A percentile compares a stretch with the other conserved stretches of the same genome.
Evolutionary conservation across 2,888 invertebrate species (phyloP).

Genomic region (Lottia gigantea): DNA sequence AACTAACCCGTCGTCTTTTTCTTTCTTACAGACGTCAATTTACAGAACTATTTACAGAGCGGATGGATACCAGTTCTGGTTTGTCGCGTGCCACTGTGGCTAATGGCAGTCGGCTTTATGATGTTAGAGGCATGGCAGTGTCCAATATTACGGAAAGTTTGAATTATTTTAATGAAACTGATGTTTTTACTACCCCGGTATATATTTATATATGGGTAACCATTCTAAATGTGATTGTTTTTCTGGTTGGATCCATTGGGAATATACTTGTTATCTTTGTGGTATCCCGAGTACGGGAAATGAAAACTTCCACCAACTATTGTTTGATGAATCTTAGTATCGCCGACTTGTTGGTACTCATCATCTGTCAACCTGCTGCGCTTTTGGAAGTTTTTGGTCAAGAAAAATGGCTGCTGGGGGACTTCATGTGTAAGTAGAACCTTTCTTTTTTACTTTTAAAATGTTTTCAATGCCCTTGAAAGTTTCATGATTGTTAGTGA

Average conservation of each 20-base stretch:
- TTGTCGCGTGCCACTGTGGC: constrained; percentile 4
- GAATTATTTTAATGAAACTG: neutral
- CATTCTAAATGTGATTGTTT: constrained; percentile 86
- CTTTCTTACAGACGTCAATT: too few relatives aligned
- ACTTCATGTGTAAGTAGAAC: constrained; percentile 87
- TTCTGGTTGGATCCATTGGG: constrained; percentile 89
- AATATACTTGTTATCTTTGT: constrained; percentile 94
- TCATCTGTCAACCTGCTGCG: constrained; percentile 92
- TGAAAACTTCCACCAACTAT: constrained; percentile 94
- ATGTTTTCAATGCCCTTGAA: too few relatives aligned
- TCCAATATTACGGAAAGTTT: neutral
- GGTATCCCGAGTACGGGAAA: constrained; percentile 89
- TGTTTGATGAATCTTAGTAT: constrained; percentile 93
- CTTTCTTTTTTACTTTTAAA: neutral
- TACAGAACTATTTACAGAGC: neutral
- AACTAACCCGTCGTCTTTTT: too few relatives aligned
- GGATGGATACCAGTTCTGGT: constrained; percentile 5
- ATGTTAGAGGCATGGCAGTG: neutral
- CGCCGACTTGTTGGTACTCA: constrained; percentile 89
- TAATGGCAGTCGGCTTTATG: constrained; percentile 1
- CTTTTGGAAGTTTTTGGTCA: constrained; percentile 92
- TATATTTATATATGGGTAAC: constrained; percentile 91
- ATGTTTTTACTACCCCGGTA: constrained; percentile 54
- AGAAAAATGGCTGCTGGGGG: constrained; percentile 92
- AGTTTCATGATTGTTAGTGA: too few relatives aligned